Evolutionary conservation across 2,113 vertebrate species (phyloP).

Genomic region (Malurus cyaneus): DNA sequence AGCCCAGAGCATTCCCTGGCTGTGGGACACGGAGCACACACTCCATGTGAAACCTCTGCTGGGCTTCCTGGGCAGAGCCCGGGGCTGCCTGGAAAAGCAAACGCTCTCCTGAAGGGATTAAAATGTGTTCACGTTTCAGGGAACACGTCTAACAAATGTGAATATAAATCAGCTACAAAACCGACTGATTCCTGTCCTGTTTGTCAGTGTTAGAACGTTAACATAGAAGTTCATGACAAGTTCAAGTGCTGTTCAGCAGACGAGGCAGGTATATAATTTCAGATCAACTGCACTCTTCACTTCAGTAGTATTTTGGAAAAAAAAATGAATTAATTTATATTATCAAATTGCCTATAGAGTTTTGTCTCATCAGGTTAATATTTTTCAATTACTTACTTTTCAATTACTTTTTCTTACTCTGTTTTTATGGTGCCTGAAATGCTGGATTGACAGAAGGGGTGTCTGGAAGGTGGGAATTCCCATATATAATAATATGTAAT

Average conservation of each 20-base stretch:
- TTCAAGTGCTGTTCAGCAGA: neutral
- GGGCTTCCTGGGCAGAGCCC: neutral
- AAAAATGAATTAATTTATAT: neutral
- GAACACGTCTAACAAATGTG: neutral
- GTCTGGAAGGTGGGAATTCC: neutral
- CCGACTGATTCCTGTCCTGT: neutral
- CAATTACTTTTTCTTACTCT: too few species aligned
- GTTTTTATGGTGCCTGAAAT: neutral
- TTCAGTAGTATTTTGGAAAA: neutral
- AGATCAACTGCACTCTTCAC: neutral
- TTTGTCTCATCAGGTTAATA: neutral
- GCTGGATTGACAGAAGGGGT: neutral
- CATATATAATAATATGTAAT: too few species aligned
- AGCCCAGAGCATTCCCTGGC: neutral
- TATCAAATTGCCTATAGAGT: fast-evolving
- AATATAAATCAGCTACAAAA: neutral
- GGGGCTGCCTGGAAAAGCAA: neutral
- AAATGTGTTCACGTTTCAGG: neutral
- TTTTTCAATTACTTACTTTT: too few species aligned
- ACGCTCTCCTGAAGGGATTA: neutral
- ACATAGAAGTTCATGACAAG: neutral
- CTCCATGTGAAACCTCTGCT: neutral
- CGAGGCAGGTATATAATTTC: neutral
- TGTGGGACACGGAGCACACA: neutral
- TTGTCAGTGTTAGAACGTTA: neutral